These are phyloP conservation scores for Hymenopus coronatus DNA, from an alignment of 2,888 invertebrate species.

Conservation along the genomic window DNA sequence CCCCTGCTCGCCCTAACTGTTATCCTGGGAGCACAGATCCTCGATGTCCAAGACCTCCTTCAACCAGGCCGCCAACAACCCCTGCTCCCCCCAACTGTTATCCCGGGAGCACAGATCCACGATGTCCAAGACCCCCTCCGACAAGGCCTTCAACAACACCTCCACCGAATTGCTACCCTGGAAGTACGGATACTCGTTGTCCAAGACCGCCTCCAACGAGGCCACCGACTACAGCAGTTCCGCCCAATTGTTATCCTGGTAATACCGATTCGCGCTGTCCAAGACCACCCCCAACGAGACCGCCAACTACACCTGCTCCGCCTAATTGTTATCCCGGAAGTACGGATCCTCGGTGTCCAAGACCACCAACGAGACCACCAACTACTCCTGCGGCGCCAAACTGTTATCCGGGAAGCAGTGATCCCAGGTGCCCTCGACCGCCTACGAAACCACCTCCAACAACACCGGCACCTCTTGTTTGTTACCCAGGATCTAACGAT, in stretches of 20 bases:
- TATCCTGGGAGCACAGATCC: constrained; percentile 32
- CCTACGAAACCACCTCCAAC: constrained; percentile 28
- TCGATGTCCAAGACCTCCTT: constrained; percentile 38
- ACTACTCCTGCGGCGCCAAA: constrained; percentile 33
- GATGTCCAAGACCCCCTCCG: constrained; percentile 32
- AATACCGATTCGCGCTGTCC: constrained; percentile 38
- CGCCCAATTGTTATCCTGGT: constrained; percentile 42
- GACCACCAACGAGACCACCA: constrained; percentile 33
- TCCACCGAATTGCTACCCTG: constrained; percentile 39
- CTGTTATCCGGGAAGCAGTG: constrained; percentile 31
- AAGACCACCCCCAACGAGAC: constrained; percentile 29
- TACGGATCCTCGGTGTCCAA: constrained; percentile 34
- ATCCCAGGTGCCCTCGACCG: constrained; percentile 22
- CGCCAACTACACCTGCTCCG: constrained; percentile 26
- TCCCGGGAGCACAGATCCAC: constrained; percentile 29
- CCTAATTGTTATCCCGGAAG: constrained; percentile 33
- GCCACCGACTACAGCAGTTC: constrained; percentile 12
- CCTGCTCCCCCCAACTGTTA: constrained; percentile 24
- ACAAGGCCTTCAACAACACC: constrained; percentile 42
- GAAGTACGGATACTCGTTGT: constrained; percentile 42
- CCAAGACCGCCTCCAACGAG: constrained; percentile 24
- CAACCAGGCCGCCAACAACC: constrained; percentile 30
- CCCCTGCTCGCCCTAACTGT: background rate
- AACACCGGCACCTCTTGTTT: constrained; percentile 1
- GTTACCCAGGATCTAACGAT: constrained; percentile 32